Evolutionary conservation across 2,888 invertebrate genomes (phyloP), one percentile per base, ranked within the genome.

Genomic region (Exephanes ischioxanthus): DNA sequence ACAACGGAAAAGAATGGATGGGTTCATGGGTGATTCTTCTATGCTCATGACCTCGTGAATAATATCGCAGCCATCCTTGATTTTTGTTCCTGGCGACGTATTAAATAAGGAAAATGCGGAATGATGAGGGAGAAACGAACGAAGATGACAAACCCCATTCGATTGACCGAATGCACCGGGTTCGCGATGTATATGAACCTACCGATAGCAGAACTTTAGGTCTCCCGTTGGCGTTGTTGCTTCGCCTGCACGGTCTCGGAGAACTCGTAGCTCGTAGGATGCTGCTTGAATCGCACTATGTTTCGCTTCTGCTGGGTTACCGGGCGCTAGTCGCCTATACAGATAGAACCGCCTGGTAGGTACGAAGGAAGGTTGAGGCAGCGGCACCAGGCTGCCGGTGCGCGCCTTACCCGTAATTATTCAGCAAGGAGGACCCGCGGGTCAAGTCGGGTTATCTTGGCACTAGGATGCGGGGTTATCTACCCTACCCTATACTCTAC

Each of bases 391-490:
- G 92, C 93, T 92, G 86, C 91, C 91, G 92, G 91, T 92, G 84
- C 88, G 88, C 88, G 90, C 91, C 91, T 92, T 92, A 91, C 91
- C 92, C 92, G 93, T 93, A 93, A 93, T 93, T 93, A 93, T 93
- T 93, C 93, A 93, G 92, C 93, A 90, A 90, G 89, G 88, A 89
- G 90, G 90, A 90, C 90, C 90, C 89, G 87, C 87, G 90, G 91
- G 90, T 91, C 91, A 90, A 89, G 89, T 90, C 90, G 89, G 91
- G 91, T 91, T 92, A 92, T 92, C 91, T 90, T 88, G 89, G 88
- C 91, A 89, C 92, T 92, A 92, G 93, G 92, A 93, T 92, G 92
- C 92, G 89, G 90, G 92, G 92, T 93, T 93, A 93, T 93, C 93
- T 92, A 90, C 91, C 90, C 91, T 91, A 90, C 90, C 90, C 91